These are phyloP conservation scores for Erinaceus europaeus DNA, from an alignment of 2,113 vertebrate species.

Conservation along the genomic window DNA sequence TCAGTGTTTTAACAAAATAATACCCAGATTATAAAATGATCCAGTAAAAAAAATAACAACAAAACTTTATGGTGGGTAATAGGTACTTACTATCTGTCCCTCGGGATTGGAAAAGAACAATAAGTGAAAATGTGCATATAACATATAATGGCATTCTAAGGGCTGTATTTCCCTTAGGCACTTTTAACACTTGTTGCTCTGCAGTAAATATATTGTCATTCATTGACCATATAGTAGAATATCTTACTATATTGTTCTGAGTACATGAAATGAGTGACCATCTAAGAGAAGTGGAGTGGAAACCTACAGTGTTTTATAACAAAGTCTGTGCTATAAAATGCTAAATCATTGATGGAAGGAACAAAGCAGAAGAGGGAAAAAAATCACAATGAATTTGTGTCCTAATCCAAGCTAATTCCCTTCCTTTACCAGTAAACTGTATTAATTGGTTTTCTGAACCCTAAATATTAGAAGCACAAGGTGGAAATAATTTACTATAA, in stretches of 20 bases:
- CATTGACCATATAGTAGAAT: too few relatives aligned
- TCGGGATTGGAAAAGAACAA: slow-evolving; percentile 55
- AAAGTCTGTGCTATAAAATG: neutral
- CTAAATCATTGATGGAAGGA: neutral
- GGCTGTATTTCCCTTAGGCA: slow-evolving; percentile 45
- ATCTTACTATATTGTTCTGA: neutral
- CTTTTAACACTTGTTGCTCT: slow-evolving; percentile 70
- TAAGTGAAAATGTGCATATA: neutral
- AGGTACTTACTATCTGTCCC: slow-evolving; percentile 21
- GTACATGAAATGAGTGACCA: neutral
- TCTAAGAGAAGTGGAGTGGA: neutral
- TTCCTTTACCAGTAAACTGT: slow-evolving; percentile 41
- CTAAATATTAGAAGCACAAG: slow-evolving; percentile 43
- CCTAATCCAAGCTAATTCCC: slow-evolving; percentile 45
- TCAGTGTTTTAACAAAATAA: slow-evolving; percentile 19
- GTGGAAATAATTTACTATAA: slow-evolving; percentile 23
- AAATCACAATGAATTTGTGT: slow-evolving; percentile 41
- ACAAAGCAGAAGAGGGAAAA: neutral
- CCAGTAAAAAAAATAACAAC: slow-evolving; percentile 20
- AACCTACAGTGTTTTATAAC: neutral
- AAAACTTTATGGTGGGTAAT: slow-evolving; percentile 17
- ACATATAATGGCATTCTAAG: slow-evolving; percentile 59
- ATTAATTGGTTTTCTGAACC: slow-evolving; percentile 49
- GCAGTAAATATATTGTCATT: too few relatives aligned
- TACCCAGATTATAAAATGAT: neutral